Percentiles rank a stretch among this genome's conserved stretches.
Conservation (phyloP, 2,888 invertebrate genomes). For the Nomada hirtipes region DNA sequence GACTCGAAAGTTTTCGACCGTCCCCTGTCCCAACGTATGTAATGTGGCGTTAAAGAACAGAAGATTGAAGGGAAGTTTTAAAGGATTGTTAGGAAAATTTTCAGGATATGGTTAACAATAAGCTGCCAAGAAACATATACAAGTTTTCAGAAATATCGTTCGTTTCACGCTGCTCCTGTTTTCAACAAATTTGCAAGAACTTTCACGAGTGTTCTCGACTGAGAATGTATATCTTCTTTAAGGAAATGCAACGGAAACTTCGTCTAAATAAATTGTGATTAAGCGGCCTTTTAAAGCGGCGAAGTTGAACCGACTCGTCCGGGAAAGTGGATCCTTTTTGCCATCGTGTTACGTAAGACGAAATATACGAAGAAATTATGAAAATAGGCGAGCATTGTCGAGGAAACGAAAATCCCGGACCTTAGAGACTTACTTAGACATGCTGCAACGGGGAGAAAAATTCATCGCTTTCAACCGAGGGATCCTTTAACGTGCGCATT, state of each 20-base stretch:
- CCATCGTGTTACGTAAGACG: not conserved
- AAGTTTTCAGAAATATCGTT: not conserved
- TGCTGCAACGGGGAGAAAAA: constrained; percentile 6
- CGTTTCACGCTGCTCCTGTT: not conserved
- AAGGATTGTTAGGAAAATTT: not conserved
- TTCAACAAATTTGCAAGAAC: constrained; percentile 10
- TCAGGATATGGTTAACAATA: not conserved
- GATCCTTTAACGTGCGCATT: constrained; percentile 24
- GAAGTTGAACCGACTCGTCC: constrained; percentile 27
- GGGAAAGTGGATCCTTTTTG: constrained; percentile 7
- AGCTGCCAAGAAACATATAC: not conserved
- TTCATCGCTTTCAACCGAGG: constrained; percentile 21
- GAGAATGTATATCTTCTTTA: constrained; percentile 33
- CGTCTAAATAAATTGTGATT: constrained; percentile 40
- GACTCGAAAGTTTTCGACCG: not conserved
- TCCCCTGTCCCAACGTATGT: not conserved
- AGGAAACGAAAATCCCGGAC: constrained; percentile 1
- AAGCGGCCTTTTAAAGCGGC: constrained; percentile 30
- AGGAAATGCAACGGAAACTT: constrained; percentile 29
- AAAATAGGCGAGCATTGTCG: constrained; percentile 26
- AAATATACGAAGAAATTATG: constrained; percentile 35
- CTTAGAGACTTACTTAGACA: not conserved
- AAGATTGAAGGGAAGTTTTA: not conserved
- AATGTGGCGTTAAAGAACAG: too few species aligned
- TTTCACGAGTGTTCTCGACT: not conserved